Evolutionary conservation across 2,797 vertebrate species (phyloP).

Genomic region (Remorina albescens): DNA sequence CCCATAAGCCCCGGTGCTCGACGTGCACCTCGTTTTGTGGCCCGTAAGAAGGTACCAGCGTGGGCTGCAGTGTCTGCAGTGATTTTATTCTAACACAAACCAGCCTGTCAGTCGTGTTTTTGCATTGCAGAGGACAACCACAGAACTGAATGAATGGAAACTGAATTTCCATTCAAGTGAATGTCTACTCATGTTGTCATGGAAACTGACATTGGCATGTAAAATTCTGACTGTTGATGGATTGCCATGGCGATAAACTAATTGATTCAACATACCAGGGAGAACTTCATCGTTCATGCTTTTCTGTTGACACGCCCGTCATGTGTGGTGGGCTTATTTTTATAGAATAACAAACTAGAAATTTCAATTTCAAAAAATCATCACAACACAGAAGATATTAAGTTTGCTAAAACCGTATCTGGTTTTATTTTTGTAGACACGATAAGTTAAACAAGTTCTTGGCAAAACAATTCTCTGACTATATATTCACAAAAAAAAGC

Average conservation of each 20-base stretch:
- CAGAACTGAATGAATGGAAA: slow-evolving; percentile 59
- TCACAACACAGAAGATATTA: too few relatives aligned
- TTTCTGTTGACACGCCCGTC: slow-evolving; percentile 19
- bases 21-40: slow-evolving; percentile 83
- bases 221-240: slow-evolving; percentile 35
- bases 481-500: background rate
- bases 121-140: slow-evolving; percentile 13
- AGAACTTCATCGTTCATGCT: background rate
- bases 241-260: slow-evolving; percentile 20
- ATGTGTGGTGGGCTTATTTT: slow-evolving; percentile 5
- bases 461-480: too few relatives aligned
- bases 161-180: slow-evolving; percentile 40
- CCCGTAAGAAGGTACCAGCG: slow-evolving; percentile 83
- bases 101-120: slow-evolving; percentile 24
- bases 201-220: slow-evolving; percentile 49
- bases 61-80: slow-evolving; percentile 73
- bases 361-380: too few relatives aligned
- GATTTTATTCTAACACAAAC: slow-evolving; percentile 66
- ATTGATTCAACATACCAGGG: slow-evolving; percentile 32
- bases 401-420: too few relatives aligned
- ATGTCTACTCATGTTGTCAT: slow-evolving; percentile 54
- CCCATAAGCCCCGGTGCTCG: slow-evolving; percentile 85
- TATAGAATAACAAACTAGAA: background rate
- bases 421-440: too few relatives aligned
- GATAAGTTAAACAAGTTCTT: too few relatives aligned